Conservation (phyloP, 2,797 vertebrate species). For the Pseudotriccus pelzelni region DNA sequence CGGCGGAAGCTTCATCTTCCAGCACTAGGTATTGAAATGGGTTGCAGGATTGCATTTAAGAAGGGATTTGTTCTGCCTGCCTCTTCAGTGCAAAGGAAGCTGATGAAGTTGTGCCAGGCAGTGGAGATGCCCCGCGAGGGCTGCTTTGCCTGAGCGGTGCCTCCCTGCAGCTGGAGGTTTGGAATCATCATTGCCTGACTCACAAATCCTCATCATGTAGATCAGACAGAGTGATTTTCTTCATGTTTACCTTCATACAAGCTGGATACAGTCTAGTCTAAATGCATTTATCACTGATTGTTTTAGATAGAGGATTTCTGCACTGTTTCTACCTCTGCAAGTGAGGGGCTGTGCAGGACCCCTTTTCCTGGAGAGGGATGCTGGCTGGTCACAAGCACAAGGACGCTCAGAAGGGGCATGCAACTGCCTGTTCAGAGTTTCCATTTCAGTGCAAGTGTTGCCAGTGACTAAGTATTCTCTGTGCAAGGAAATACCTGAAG, state of each 20-base stretch:
- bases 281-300: background rate
- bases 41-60: slow-evolving; percentile 29
- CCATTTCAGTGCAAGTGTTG: background rate
- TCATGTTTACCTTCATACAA: background rate
- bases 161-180: background rate
- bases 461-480: background rate
- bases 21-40: slow-evolving; percentile 17
- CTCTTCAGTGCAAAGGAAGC: background rate
- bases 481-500: background rate
- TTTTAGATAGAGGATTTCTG: background rate
- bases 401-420: background rate
- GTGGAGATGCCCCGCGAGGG: background rate
- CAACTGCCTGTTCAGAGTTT: accelerated
- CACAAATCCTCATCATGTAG: background rate
- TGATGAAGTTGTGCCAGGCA: background rate
- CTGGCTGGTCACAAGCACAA: background rate
- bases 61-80: slow-evolving; percentile 42
- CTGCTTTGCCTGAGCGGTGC: background rate
- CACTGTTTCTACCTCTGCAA: background rate
- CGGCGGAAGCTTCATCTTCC: slow-evolving; percentile 39
- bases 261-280: background rate
- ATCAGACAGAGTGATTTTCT: background rate
- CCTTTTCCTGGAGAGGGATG: background rate
- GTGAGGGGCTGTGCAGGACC: background rate
- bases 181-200: accelerated